Percentiles rank a stretch among this genome's conserved stretches.
These are phyloP conservation scores for Whitmania pigra DNA, from an alignment of 1,140 invertebrate genomes.

Conservation along the genomic window DNA sequence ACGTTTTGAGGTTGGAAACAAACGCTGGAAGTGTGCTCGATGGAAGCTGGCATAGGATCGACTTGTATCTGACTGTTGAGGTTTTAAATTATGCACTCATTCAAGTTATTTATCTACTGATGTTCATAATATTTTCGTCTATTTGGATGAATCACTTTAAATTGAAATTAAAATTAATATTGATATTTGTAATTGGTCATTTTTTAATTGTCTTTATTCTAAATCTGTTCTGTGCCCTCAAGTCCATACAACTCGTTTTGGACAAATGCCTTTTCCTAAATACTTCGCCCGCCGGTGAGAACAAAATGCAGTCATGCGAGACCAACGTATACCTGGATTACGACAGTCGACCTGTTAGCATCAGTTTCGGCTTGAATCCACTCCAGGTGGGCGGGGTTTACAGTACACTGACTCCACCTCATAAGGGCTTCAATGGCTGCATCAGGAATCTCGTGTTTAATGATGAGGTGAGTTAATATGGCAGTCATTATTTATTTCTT, in stretches of 20 bases:
- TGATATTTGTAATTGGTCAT: too few relatives aligned
- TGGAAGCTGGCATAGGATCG: background rate
- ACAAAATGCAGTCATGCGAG: slow-evolving; percentile 58
- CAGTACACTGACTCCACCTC: slow-evolving; percentile 44
- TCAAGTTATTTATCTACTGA: too few relatives aligned
- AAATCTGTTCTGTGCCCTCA: too few relatives aligned
- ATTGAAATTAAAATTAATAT: too few relatives aligned
- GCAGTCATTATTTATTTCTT: background rate
- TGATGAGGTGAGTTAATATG: slow-evolving; percentile 53
- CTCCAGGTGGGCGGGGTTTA: slow-evolving; percentile 60
- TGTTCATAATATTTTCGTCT: too few relatives aligned
- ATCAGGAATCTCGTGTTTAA: slow-evolving; percentile 88
- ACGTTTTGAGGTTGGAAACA: slow-evolving; percentile 57
- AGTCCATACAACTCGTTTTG: slow-evolving; percentile 55
- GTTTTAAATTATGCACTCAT: too few relatives aligned
- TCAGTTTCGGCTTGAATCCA: slow-evolving; percentile 82
- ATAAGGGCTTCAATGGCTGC: slow-evolving; percentile 79
- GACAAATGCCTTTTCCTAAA: slow-evolving; percentile 78
- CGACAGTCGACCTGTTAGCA: slow-evolving; percentile 90
- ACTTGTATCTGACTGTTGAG: background rate
- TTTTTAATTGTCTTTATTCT: too few relatives aligned
- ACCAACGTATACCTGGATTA: slow-evolving; percentile 72
- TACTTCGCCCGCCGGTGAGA: slow-evolving; percentile 61
- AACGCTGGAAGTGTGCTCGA: slow-evolving; percentile 48
- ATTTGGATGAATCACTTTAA: too few relatives aligned